phyloP scores from a whole-genome alignment of 2,888 invertebrate species.

The Drosophila borborema region DNA sequence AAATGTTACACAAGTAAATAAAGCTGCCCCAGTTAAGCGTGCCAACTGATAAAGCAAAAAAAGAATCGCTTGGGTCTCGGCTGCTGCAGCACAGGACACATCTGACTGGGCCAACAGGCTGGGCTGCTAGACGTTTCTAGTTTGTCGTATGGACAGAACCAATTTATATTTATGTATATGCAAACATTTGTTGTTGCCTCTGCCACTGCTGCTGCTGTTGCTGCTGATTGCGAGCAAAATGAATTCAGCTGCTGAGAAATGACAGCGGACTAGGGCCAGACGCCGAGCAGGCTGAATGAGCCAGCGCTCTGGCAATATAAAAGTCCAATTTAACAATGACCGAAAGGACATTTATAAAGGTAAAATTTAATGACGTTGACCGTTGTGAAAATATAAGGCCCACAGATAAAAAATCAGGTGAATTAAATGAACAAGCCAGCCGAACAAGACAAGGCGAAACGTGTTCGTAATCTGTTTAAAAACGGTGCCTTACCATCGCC shows the following conservation, averaged over 20 bases:
- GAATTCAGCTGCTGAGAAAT: constrained; percentile 64
- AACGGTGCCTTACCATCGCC: constrained; percentile 39
- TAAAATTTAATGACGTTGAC: constrained; percentile 71
- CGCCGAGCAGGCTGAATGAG: constrained; percentile 17
- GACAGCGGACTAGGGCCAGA: constrained; percentile 14
- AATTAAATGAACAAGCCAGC: constrained; percentile 58
- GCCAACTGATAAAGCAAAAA: constrained; percentile 62
- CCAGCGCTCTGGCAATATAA: constrained; percentile 29
- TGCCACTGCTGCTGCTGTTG: constrained; percentile 21
- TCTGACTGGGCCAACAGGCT: constrained; percentile 18
- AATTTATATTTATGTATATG: constrained; percentile 74
- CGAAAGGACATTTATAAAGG: constrained; percentile 58
- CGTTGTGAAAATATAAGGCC: constrained; percentile 24
- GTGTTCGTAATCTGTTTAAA: constrained; percentile 75
- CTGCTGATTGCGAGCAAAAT: constrained; percentile 69
- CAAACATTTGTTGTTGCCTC: constrained; percentile 54
- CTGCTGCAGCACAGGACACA: constrained; percentile 27
- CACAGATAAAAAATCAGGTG: constrained; percentile 37
- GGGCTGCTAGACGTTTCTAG: constrained; percentile 41
- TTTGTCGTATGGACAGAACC: constrained; percentile 49
- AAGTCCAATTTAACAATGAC: constrained; percentile 60
- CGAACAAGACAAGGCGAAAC: constrained; percentile 24
- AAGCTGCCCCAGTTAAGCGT: constrained; percentile 57
- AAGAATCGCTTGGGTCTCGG: constrained; percentile 7
- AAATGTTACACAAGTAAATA: constrained; percentile 67